phyloP scores from a whole-genome alignment of 2,888 invertebrate species.

The Masnerella sp. region DNA sequence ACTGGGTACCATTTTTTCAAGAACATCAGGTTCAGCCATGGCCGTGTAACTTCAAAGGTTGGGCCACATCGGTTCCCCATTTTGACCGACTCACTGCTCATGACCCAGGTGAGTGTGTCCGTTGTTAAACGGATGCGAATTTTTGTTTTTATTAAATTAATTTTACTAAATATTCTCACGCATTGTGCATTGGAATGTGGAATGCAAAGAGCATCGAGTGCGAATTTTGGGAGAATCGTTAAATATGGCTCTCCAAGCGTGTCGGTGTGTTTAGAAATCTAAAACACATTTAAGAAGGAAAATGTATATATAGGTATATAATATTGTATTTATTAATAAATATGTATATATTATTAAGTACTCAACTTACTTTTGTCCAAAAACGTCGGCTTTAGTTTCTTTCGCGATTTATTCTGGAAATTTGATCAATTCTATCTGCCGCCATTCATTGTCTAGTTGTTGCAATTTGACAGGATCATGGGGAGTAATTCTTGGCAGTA shows the following conservation, averaged over 20 bases:
- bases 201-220: conserved; percentile 14
- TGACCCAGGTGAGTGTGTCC: conserved; percentile 21
- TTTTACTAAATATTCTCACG: conserved; percentile 46
- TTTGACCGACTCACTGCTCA: conserved; percentile 29
- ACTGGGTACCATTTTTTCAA: too few species aligned
- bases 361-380: neutral
- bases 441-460: conserved; percentile 15
- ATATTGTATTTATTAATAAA: neutral
- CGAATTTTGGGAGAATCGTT: conserved; percentile 12
- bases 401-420: neutral
- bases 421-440: neutral
- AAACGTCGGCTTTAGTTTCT: neutral
- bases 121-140: conserved; percentile 29
- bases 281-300: conserved; percentile 4
- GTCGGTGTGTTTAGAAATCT: neutral
- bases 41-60: conserved; percentile 28
- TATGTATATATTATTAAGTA: neutral
- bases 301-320: conserved; percentile 7
- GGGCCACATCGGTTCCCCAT: conserved; percentile 6
- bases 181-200: conserved; percentile 42
- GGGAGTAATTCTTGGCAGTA: conserved; percentile 19
- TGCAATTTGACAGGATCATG: conserved; percentile 17
- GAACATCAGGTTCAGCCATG: too few species aligned
- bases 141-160: conserved; percentile 41
- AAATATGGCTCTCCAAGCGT: conserved; percentile 2